Evolutionary conservation across 2,797 vertebrate genomes (phyloP).

Genomic region (Malacoctenus gilli): DNA sequence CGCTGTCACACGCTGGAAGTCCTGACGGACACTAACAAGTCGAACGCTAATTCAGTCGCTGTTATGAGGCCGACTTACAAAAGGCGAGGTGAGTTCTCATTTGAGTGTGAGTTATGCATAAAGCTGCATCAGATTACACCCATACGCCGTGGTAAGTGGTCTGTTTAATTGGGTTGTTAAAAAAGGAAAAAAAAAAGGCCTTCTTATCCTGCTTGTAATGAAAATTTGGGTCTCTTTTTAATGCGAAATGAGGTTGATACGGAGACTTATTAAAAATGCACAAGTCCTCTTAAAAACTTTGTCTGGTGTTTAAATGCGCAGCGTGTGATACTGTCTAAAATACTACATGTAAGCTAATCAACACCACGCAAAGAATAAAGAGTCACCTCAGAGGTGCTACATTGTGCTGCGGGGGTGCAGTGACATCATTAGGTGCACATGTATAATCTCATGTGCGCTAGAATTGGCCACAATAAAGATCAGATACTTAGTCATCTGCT

Average conservation of each 20-base stretch:
- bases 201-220: neutral
- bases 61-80: slow-evolving; percentile 27
- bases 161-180: slow-evolving; percentile 18
- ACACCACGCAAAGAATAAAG: too few relatives aligned
- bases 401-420: too few relatives aligned
- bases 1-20: slow-evolving; percentile 45
- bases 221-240: slow-evolving; percentile 4
- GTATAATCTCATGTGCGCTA: too few relatives aligned
- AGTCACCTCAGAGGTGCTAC: too few relatives aligned
- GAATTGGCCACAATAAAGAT: too few relatives aligned
- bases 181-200: neutral
- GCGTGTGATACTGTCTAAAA: too few relatives aligned
- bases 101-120: slow-evolving; percentile 1
- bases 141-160: slow-evolving; percentile 10
- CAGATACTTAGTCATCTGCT: too few relatives aligned
- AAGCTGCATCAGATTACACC: slow-evolving; percentile 3
- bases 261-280: neutral
- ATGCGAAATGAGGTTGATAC: neutral
- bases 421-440: too few relatives aligned
- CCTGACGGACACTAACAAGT: slow-evolving; percentile 37
- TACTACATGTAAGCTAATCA: too few relatives aligned
- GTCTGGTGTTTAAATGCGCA: neutral
- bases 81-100: slow-evolving; percentile 21
- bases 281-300: neutral
- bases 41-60: slow-evolving; percentile 31